A percentile compares a stretch with the other conserved stretches of the same genome.
Evolutionary conservation across 1,140 invertebrate genomes (phyloP).

Genomic region (Popillia japonica): DNA sequence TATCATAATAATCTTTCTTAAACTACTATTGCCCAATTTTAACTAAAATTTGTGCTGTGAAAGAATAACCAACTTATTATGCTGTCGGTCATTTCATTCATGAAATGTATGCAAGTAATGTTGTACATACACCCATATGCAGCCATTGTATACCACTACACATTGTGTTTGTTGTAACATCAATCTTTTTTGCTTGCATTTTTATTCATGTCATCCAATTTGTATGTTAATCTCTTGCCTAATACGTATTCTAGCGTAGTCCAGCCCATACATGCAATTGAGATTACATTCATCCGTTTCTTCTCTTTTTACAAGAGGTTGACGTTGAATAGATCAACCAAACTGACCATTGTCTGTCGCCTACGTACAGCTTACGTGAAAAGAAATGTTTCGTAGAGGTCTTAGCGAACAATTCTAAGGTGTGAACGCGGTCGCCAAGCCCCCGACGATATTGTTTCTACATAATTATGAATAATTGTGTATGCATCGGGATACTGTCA

Average conservation of each 20-base stretch:
- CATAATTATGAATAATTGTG: constrained; percentile 14
- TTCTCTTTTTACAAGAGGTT: not conserved
- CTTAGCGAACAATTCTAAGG: constrained; percentile 13
- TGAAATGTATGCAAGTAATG: too few relatives aligned
- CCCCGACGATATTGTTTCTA: constrained; percentile 5
- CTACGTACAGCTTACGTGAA: not conserved
- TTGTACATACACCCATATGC: too few relatives aligned
- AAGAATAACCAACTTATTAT: too few relatives aligned
- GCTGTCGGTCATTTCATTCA: too few relatives aligned
- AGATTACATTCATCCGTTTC: not conserved
- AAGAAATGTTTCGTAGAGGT: not conserved
- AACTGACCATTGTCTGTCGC: constrained; percentile 30
- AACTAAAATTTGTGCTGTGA: too few relatives aligned
- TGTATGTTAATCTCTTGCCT: constrained; percentile 8
- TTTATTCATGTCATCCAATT: not conserved
- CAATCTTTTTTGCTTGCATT: too few relatives aligned
- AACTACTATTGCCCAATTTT: too few relatives aligned
- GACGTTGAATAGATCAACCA: constrained; percentile 4
- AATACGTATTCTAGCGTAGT: not conserved
- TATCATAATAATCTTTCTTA: too few relatives aligned
- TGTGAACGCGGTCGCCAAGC: constrained; percentile 19
- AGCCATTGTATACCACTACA: too few relatives aligned
- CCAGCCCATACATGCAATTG: not conserved
- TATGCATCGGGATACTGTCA: constrained; percentile 21
- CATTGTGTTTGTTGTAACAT: too few relatives aligned